Evolutionary conservation across 2,888 invertebrate species (phyloP), one percentile per base, ranked within the genome.

Genomic region (Pachydiplax longipennis): DNA sequence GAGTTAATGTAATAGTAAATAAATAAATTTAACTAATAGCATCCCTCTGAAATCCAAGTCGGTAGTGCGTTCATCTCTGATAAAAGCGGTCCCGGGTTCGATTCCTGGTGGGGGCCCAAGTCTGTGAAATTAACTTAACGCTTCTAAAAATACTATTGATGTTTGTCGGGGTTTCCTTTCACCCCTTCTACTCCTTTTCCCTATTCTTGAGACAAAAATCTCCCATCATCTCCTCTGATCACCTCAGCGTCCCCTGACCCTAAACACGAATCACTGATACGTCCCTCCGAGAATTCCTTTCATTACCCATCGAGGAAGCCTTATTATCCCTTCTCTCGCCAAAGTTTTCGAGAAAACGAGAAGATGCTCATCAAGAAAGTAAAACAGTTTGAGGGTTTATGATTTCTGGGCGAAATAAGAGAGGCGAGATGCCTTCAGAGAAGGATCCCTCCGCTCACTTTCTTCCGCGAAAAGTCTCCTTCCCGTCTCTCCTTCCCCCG

Each of bases 391-490:
- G 61, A 58, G 61, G 37, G 61, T 87, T 87, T 87, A 87, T 87
- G 87, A 87, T 61, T 87, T 87, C 87, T 87, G 61, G 37, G 37
- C 87, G 61, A 87, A 87, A 87, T 65, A 87, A 87, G 87, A 87
- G 87, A 37, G 61, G 53, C 13, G 80, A 2, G 58, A 53, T 83
- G 83, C 25, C 58, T 58, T 83, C 83, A 18, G 15, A 22, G 83
- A 61, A 83, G 48, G 53, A 48, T 44, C 82, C 31, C 53, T 61
- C 58, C 10, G 1, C 58, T 35, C 22, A 1, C 0, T 31, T 13
- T 25, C 65, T 65, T 65, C 65, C n/a, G 65, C 8, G 65, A 65
- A 25, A 8, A 65, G 22, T 25, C 22, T 65, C 22, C 73, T 25
- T 31, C 25, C 25, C 25, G 25, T 25, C 48, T 65, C 25, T 65